Evolutionary conservation across 2,113 vertebrate species (phyloP).

Genomic region (Columbina picui): DNA sequence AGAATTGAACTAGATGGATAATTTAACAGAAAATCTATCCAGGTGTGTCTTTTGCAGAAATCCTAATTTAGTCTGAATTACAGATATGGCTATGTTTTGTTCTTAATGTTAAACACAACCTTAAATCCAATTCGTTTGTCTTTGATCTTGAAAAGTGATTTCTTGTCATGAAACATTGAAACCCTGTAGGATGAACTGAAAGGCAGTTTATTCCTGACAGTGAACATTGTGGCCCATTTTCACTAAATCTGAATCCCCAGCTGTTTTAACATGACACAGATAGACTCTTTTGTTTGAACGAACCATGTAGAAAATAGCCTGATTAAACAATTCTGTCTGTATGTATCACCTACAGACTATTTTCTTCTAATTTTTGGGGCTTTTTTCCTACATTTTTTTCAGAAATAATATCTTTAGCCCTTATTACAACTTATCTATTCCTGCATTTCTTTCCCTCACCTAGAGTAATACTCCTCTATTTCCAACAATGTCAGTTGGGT

Average conservation of each 20-base stretch:
- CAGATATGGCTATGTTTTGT: background rate
- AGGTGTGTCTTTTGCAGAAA: background rate
- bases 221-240: background rate
- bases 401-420: constrained; percentile 14
- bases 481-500: constrained; percentile 15
- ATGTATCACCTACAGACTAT: background rate
- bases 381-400: background rate
- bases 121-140: background rate
- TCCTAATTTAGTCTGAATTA: background rate
- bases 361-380: background rate
- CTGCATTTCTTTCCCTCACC: constrained; percentile 1
- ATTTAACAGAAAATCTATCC: background rate
- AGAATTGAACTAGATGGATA: background rate
- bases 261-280: background rate
- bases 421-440: constrained; percentile 17
- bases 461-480: constrained; percentile 38
- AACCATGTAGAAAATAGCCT: background rate
- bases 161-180: background rate
- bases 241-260: background rate
- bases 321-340: background rate
- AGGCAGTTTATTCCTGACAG: background rate
- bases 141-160: background rate
- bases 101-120: background rate
- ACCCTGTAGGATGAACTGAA: background rate
- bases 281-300: background rate